These are phyloP conservation scores for Chironex yamaguchii DNA, from an alignment of 30 jellyfish, hydroid and myxozoan species.

Conservation along the genomic window DNA sequence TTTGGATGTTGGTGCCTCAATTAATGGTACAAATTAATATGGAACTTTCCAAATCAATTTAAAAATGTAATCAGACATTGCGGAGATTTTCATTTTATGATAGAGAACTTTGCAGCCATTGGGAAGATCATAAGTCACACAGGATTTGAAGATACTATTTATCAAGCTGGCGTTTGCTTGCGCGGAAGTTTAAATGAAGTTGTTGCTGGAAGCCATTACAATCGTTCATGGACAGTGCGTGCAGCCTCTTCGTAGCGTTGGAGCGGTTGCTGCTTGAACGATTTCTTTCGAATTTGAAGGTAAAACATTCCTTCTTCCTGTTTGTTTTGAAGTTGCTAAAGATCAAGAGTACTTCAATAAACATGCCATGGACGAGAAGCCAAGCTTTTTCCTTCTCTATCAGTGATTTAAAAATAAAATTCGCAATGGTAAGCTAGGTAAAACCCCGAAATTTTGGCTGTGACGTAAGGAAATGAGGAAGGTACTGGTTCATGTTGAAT, in stretches of 20 bases:
- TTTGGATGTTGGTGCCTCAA: slow-evolving; percentile 1
- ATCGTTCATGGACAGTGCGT: slow-evolving; percentile 35
- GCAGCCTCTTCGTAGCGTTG: slow-evolving; percentile 6
- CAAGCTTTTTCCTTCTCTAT: neutral
- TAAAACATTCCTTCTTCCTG: neutral
- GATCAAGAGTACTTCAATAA: neutral
- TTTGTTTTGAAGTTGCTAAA: neutral
- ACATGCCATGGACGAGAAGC: neutral
- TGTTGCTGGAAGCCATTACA: neutral
- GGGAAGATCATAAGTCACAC: neutral
- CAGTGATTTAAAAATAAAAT: neutral
- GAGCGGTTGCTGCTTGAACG: slow-evolving; percentile 18
- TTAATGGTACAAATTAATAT: neutral
- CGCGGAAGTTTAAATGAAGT: slow-evolving; percentile 9
- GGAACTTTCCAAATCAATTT: slow-evolving; percentile 4
- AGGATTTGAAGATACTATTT: neutral
- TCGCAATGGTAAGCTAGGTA: slow-evolving; percentile 17
- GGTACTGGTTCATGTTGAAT: no score
- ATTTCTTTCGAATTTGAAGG: neutral
- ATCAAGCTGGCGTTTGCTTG: slow-evolving; percentile 17
- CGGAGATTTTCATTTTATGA: neutral
- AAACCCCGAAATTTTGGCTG: slow-evolving; percentile 17
- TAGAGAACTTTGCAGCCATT: neutral
- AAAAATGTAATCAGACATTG: neutral
- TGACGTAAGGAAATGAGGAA: no score